Base-by-base conservation (phyloP, 2,113 vertebrate species). In the Charadrius vociferus region DNA sequence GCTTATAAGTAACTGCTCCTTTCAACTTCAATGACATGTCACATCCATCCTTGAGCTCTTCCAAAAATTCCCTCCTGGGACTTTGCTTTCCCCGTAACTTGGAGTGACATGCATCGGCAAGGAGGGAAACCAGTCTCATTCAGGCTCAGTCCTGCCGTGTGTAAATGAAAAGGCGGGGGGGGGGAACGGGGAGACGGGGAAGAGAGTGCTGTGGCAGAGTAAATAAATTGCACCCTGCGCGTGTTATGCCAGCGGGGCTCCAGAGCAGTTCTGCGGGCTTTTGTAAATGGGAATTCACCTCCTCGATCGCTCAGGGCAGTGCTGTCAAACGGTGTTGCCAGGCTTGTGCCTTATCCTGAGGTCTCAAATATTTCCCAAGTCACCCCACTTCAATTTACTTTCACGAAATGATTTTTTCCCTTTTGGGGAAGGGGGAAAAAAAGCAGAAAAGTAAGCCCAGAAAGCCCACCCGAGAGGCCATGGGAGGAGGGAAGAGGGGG, bases 21-120 rank as follows among this genome's bases (percentile, higher is more conserved):
- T 98, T 98, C 98, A 97, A 71, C 94, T 97, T 96, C 98, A 97
- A 83, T 98, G 97, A 97, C 96, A 93, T 63, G 84, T 96, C 86
- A 55, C 90, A 98, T 98, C 98, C 95, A 97, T 98, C 94, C 97
- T 97, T 96, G 95, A 97, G 92, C 92, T 94, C 96, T 90, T 93
- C 91, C 93, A 96, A 97, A 97, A 97, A 90, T 80, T 95, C 94
- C 88, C 96, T 97, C 94, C 71, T 92, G 97, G 96, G 96, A 97
- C 88, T 78, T 68, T 32, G 43, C 88, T 62, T 92, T 95, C 41
- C 91, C 90, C 32, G 7, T 97, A 97, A 96, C 94, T 91, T 63
- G 94, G 94, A 97, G 94, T 85, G 94, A 96, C 86, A 16, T 37
- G 82, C 87, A 49, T 62, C 24, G 37, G 80, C 87, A 41, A 84